Percentiles rank a stretch among this genome's conserved stretches.
phyloP scores from a whole-genome alignment of 2,113 vertebrate species.

The Edolisoma coerulescens region DNA sequence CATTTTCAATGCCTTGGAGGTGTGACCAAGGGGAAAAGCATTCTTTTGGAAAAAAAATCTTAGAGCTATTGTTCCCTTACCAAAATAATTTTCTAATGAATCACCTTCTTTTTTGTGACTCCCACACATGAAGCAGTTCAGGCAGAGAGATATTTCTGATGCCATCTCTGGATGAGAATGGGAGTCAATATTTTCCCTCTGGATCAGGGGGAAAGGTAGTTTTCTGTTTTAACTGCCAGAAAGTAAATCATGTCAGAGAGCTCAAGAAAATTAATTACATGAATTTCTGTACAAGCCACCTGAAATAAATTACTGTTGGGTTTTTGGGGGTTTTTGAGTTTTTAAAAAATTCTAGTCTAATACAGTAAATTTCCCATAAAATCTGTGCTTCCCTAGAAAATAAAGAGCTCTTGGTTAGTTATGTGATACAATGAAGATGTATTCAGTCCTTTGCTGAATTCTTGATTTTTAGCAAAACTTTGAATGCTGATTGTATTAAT shows the following conservation, averaged over 20 bases:
- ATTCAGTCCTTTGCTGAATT: background rate
- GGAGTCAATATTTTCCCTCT: background rate
- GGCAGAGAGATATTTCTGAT: background rate
- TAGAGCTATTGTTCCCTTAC: background rate
- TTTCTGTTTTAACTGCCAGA: background rate
- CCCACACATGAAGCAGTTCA: background rate
- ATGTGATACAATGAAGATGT: background rate
- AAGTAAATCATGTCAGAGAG: background rate
- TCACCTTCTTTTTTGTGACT: background rate
- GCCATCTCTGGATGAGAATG: background rate
- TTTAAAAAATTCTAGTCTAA: background rate
- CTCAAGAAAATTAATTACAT: background rate
- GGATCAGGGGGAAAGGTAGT: background rate
- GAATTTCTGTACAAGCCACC: background rate
- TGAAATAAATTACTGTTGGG: background rate
- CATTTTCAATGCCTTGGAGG: background rate
- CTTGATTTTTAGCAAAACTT: background rate
- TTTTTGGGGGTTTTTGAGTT: rapidly evolving
- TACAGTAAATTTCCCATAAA: background rate
- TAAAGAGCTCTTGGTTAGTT: background rate
- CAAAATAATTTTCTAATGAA: background rate
- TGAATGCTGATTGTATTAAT: background rate
- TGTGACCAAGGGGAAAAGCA: rapidly evolving
- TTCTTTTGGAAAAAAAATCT: background rate
- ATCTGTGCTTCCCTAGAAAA: background rate